Evolutionary conservation across 2,888 invertebrate genomes (phyloP).

Genomic region (Clusia tigrina): DNA sequence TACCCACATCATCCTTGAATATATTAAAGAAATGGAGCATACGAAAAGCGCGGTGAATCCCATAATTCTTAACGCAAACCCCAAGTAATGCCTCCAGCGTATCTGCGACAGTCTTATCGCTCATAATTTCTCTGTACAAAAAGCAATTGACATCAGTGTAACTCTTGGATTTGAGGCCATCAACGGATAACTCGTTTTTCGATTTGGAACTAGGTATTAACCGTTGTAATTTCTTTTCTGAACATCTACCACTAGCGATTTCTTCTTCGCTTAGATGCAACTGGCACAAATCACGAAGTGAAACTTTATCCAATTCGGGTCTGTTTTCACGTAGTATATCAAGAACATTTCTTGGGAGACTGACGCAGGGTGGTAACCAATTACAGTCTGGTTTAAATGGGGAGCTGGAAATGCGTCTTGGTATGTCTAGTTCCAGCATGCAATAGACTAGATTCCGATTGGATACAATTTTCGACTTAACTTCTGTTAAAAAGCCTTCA

Average conservation of each 20-base stretch:
- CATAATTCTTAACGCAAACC: slow-evolving; percentile 70
- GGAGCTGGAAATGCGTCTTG: slow-evolving; percentile 56
- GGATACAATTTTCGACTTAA: slow-evolving; percentile 75
- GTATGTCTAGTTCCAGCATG: slow-evolving; percentile 62
- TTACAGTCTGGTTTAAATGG: slow-evolving; percentile 74
- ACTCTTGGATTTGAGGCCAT: slow-evolving; percentile 28
- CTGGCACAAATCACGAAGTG: slow-evolving; percentile 66
- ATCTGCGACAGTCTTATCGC: slow-evolving; percentile 79
- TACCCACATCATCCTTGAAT: slow-evolving; percentile 64
- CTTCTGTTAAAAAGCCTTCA: slow-evolving; percentile 77
- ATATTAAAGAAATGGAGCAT: slow-evolving; percentile 74
- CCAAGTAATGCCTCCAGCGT: slow-evolving; percentile 83
- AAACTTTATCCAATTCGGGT: slow-evolving; percentile 41
- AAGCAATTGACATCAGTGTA: slow-evolving; percentile 57
- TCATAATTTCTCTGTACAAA: slow-evolving; percentile 65
- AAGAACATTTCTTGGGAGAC: slow-evolving; percentile 67
- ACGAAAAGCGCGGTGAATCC: slow-evolving; percentile 64
- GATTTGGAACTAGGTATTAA: slow-evolving; percentile 49
- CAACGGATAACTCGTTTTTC: slow-evolving; percentile 15
- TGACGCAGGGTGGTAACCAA: slow-evolving; percentile 83
- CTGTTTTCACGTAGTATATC: slow-evolving; percentile 41
- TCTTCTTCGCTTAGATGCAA: slow-evolving; percentile 65
- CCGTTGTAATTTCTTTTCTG: slow-evolving; percentile 38
- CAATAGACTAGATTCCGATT: slow-evolving; percentile 87
- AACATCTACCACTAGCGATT: slow-evolving; percentile 51